Evolutionary conservation across 1,140 invertebrate species (phyloP).

Genomic region (Calycopis cecrops): DNA sequence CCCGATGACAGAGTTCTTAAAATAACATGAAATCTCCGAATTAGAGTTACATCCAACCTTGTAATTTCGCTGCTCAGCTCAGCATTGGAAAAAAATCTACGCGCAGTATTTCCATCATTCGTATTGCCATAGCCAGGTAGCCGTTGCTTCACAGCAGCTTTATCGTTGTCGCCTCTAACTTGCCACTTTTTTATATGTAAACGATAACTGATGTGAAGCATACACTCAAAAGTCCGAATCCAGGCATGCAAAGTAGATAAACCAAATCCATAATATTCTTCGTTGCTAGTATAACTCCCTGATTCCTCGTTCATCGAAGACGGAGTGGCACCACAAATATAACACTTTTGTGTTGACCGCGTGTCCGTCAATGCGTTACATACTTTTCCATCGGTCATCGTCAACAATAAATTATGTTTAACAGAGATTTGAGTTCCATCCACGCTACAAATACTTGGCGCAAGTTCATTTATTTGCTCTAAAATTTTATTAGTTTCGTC

Average conservation of each 20-base stretch:
- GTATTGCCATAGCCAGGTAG: constrained; percentile 1
- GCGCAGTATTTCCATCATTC: constrained; percentile 12
- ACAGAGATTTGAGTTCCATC: too few relatives aligned
- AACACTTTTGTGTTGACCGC: background rate
- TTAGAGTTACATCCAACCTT: constrained; percentile 5
- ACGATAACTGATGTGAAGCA: constrained; percentile 9
- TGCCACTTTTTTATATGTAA: constrained; percentile 9
- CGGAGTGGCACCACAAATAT: constrained; percentile 12
- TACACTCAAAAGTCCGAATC: constrained; percentile 9
- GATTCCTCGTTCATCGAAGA: constrained; percentile 9
- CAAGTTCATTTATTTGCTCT: too few relatives aligned
- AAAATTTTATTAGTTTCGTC: too few relatives aligned
- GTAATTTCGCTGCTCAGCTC: constrained; percentile 8
- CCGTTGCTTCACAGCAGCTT: constrained; percentile 6
- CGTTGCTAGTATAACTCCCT: constrained; percentile 7
- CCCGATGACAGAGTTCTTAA: constrained; percentile 10
- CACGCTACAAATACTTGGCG: too few relatives aligned
- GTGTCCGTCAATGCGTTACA: background rate
- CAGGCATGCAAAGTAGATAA: constrained; percentile 3
- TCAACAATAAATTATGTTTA: too few relatives aligned
- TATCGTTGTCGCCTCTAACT: constrained; percentile 3
- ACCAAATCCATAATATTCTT: constrained; percentile 14
- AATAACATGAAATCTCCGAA: constrained; percentile 4
- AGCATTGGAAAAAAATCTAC: constrained; percentile 10
- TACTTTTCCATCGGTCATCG: too few relatives aligned